phyloP scores from a whole-genome alignment of 1,140 invertebrate species.

The Tenebrio molitor region DNA sequence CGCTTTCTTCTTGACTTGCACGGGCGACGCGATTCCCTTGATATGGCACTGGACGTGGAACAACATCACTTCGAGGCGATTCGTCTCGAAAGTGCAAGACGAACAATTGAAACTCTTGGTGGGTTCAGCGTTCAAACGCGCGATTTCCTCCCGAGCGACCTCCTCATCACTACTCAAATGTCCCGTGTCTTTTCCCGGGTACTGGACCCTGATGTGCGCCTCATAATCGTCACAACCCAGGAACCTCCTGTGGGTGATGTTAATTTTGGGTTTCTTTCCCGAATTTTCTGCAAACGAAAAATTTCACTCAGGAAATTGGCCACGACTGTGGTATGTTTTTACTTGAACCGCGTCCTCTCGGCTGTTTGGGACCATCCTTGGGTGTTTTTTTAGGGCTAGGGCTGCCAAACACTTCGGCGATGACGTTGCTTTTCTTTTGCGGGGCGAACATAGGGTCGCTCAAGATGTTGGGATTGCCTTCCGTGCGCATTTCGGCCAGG shows the following conservation, averaged over 20 bases:
- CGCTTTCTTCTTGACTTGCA: slow-evolving; percentile 50
- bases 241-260: slow-evolving; percentile 70
- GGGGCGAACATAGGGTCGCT: slow-evolving; percentile 74
- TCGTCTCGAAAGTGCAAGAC: slow-evolving; percentile 74
- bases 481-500: slow-evolving; percentile 76
- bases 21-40: slow-evolving; percentile 45
- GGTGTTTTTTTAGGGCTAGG: slow-evolving; percentile 63
- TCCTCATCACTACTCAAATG: slow-evolving; percentile 53
- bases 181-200: slow-evolving; percentile 60
- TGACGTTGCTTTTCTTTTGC: slow-evolving; percentile 65
- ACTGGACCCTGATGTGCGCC: slow-evolving; percentile 72
- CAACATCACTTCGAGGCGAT: slow-evolving; percentile 78
- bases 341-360: slow-evolving; percentile 5
- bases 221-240: slow-evolving; percentile 74
- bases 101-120: slow-evolving; percentile 72
- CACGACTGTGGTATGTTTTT: neutral
- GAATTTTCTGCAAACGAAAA: slow-evolving; percentile 52
- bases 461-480: slow-evolving; percentile 77
- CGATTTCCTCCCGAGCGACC: slow-evolving; percentile 50
- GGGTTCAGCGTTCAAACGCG: slow-evolving; percentile 50
- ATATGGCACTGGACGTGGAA: slow-evolving; percentile 76
- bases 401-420: slow-evolving; percentile 71
- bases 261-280: slow-evolving; percentile 51
- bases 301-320: too few species aligned
- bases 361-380: neutral